These are phyloP conservation scores for Neelides sp. DNA, from an alignment of 1,140 invertebrate species.

Conservation along the genomic window DNA sequence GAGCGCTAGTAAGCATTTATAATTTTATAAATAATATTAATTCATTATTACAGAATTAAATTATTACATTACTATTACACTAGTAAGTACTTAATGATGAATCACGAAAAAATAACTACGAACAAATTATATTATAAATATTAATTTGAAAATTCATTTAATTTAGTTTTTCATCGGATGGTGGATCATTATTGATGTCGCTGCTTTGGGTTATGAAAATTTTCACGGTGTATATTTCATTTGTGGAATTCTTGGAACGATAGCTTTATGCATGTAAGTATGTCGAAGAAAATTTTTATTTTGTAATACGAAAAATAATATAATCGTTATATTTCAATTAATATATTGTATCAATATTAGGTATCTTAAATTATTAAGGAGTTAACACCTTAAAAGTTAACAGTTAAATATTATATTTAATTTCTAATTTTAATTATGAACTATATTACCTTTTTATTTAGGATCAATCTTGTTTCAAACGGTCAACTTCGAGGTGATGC, in stretches of 20 bases:
- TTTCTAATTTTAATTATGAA: slow-evolving; percentile 3
- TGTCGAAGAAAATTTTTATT: no score
- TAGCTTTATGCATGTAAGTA: slow-evolving; percentile 83
- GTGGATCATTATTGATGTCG: slow-evolving; percentile 96
- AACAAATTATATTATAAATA: slow-evolving; percentile 34
- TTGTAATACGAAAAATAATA: no score
- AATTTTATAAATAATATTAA: slow-evolving; percentile 8
- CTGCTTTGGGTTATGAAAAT: slow-evolving; percentile 55
- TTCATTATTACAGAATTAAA: slow-evolving; percentile 9
- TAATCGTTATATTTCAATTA: no score
- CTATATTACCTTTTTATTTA: slow-evolving; percentile 34
- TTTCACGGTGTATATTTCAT: slow-evolving; percentile 70
- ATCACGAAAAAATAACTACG: slow-evolving; percentile 6
- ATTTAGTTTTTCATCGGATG: slow-evolving; percentile 86
- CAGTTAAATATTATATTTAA: background rate
- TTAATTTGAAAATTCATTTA: slow-evolving; percentile 32
- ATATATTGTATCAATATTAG: no score
- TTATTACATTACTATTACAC: background rate
- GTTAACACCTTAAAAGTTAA: background rate
- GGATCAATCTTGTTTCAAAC: slow-evolving; percentile 93
- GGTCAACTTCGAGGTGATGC: slow-evolving; percentile 76
- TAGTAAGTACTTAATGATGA: background rate
- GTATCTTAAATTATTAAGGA: no score
- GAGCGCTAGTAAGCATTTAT: slow-evolving; percentile 54
- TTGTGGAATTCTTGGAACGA: slow-evolving; percentile 85